Conservation (phyloP, 2,797 vertebrate genomes). For the Gallinago solitaria region DNA sequence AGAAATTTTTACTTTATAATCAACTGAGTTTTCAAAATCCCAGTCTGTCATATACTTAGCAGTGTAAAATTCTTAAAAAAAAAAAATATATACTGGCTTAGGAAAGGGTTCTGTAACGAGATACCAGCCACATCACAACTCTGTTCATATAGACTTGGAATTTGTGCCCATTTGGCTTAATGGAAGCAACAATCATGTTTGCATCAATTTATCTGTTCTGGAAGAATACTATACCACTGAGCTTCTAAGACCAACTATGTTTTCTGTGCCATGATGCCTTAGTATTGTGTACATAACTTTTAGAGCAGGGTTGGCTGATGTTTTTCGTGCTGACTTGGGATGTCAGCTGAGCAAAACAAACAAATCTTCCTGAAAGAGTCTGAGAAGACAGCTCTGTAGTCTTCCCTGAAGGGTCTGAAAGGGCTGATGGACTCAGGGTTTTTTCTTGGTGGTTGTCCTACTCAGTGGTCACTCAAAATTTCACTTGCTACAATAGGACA, state of each 20-base stretch:
- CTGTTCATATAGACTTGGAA: not conserved
- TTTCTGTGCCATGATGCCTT: not conserved
- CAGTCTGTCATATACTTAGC: not conserved
- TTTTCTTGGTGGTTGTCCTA: not conserved
- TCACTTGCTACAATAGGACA: not conserved
- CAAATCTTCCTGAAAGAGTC: not conserved
- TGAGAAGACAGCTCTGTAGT: not conserved
- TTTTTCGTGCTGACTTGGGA: not conserved
- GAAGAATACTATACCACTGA: not conserved
- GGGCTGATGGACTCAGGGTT: rapidly evolving
- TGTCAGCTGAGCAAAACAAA: not conserved
- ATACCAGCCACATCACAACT: not conserved
- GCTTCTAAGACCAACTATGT: not conserved
- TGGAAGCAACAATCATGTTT: not conserved
- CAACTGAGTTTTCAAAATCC: not conserved
- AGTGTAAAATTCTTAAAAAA: not conserved
- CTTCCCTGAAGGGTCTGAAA: not conserved
- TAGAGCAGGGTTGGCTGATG: not conserved
- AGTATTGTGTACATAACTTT: not conserved
- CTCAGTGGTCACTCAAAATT: not conserved
- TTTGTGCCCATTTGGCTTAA: not conserved
- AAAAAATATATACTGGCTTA: not conserved
- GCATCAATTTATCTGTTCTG: not conserved
- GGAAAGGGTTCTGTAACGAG: not conserved
- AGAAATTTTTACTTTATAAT: not conserved